phyloP scores from a whole-genome alignment of 2,113 vertebrate genomes.

The Nannobrachium achirus region DNA sequence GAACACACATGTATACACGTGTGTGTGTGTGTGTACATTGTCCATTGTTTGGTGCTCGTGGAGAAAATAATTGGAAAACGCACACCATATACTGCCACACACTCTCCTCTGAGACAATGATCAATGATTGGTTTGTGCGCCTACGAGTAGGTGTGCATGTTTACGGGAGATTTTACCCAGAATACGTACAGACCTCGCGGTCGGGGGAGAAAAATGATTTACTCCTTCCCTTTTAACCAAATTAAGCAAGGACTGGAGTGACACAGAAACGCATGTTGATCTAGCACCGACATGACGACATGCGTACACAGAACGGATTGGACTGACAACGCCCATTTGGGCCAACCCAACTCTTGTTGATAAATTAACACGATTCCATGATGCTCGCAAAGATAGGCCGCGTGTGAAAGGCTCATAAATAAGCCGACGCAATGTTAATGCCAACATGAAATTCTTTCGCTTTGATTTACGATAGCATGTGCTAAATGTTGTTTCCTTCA shows the following conservation, averaged over 20 bases:
- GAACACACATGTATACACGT: constrained; percentile 37
- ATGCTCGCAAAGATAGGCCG: constrained; percentile 15
- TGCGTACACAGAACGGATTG: constrained; percentile 59
- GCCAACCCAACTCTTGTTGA: constrained; percentile 38
- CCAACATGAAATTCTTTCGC: background rate
- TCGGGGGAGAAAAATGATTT: constrained; percentile 58
- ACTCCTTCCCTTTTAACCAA: constrained; percentile 70
- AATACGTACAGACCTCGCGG: constrained; percentile 1
- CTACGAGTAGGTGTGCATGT: background rate
- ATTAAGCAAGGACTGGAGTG: constrained; percentile 56
- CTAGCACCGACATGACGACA: constrained; percentile 46
- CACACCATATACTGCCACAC: background rate
- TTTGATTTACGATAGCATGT: constrained; percentile 7
- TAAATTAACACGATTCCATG: constrained; percentile 39
- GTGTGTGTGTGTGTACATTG: constrained; percentile 23
- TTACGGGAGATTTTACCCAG: constrained; percentile 4
- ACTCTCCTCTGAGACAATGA: background rate
- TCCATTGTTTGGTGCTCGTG: constrained; percentile 4
- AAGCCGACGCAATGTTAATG: constrained; percentile 1
- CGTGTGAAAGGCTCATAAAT: constrained; percentile 44
- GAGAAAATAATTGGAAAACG: too few relatives aligned
- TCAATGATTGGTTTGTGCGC: constrained; percentile 1
- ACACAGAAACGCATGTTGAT: constrained; percentile 50
- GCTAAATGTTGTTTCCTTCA: constrained; percentile 4
- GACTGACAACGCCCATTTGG: constrained; percentile 60